Evolutionary conservation across 2,888 invertebrate genomes (phyloP).

Genomic region (Alsophila aescularia): DNA sequence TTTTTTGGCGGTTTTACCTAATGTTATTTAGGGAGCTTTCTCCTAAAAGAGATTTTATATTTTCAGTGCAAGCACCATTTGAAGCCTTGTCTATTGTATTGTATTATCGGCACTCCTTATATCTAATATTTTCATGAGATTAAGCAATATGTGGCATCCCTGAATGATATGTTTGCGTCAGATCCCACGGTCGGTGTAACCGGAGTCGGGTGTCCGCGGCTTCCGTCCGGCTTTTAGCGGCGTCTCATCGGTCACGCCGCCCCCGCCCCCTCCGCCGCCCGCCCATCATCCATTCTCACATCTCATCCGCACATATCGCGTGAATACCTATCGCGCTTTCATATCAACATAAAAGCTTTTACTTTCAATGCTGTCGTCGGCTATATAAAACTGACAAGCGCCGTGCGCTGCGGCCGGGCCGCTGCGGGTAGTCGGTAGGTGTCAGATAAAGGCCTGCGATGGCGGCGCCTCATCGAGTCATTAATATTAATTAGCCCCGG

Average conservation of each 20-base stretch:
- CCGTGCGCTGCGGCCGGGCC: conserved; percentile 21
- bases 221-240: conserved; percentile 84
- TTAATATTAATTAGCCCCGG: conserved; percentile 84
- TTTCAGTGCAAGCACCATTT: not conserved
- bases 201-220: conserved; percentile 77
- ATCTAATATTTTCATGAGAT: not conserved
- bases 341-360: conserved; percentile 40
- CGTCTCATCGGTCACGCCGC: conserved; percentile 74
- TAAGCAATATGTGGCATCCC: conserved; percentile 52
- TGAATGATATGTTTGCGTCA: conserved; percentile 63
- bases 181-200: conserved; percentile 81
- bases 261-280: conserved; percentile 39
- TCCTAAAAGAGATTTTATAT: too few species aligned
- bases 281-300: conserved; percentile 54
- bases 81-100: too few species aligned
- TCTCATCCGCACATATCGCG: conserved; percentile 46
- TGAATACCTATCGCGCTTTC: conserved; percentile 42
- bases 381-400: conserved; percentile 36
- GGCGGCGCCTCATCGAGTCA: conserved; percentile 67
- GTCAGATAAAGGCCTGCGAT: conserved; percentile 56
- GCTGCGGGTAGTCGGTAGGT: conserved; percentile 43
- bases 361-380: conserved; percentile 36
- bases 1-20: too few species aligned
- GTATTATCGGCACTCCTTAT: not conserved
- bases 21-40: too few species aligned